Percentiles rank a stretch among this genome's conserved stretches.
phyloP scores from a whole-genome alignment of 2,797 vertebrate genomes.

The Eidolon dupreanum region DNA sequence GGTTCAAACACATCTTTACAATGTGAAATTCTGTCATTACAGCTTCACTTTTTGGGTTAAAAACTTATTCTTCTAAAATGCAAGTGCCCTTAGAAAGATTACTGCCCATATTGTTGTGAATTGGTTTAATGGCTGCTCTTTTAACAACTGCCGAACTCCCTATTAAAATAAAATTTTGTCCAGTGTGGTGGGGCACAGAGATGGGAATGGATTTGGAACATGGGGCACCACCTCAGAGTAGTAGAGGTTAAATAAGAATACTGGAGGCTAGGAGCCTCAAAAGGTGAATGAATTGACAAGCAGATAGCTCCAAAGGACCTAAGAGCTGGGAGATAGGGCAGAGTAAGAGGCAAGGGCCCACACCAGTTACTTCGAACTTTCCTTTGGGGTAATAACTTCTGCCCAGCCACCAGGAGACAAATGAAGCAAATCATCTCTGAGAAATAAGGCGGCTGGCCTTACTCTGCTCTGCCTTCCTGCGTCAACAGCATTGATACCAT shows the following conservation, averaged over 20 bases:
- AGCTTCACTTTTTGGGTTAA: not conserved
- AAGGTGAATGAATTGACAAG: not conserved
- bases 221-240: not conserved
- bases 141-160: not conserved
- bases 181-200: not conserved
- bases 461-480: not conserved
- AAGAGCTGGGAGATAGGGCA: too few species aligned
- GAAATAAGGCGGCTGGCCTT: accelerated
- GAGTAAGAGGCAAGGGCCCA: not conserved
- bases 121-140: not conserved
- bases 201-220: not conserved
- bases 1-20: not conserved
- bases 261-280: not conserved
- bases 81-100: not conserved
- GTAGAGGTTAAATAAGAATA: not conserved
- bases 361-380: not conserved
- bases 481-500: accelerated
- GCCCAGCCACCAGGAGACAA: not conserved
- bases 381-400: not conserved
- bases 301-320: not conserved
- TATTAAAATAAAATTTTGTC: not conserved
- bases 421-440: not conserved
- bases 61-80: not conserved
- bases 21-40: not conserved
- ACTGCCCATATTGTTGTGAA: not conserved